phyloP scores from a whole-genome alignment of 2,797 vertebrate species.

The Micrastur ruficollis region DNA sequence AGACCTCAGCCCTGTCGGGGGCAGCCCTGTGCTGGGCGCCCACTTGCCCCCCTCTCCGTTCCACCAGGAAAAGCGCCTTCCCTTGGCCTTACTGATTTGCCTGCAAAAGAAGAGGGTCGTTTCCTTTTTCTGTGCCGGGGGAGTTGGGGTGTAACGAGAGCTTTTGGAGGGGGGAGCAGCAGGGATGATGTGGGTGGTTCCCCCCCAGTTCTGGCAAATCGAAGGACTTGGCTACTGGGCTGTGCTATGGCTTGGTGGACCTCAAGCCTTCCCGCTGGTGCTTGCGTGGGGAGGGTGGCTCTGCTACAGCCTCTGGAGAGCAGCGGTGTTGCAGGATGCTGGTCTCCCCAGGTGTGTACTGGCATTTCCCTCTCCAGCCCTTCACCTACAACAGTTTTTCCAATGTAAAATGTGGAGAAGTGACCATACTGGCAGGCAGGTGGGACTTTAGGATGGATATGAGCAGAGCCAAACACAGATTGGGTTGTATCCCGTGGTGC shows the following conservation, averaged over 20 bases:
- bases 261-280: not conserved
- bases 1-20: not conserved
- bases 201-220: accelerated
- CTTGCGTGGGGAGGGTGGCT: not conserved
- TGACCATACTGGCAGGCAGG: accelerated
- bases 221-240: not conserved
- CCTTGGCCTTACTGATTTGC: not conserved
- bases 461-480: accelerated
- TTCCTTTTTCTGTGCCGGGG: accelerated
- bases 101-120: accelerated
- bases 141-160: accelerated
- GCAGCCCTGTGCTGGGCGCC: not conserved
- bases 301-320: accelerated
- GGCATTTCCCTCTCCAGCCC: not conserved
- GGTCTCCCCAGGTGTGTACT: accelerated
- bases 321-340: accelerated
- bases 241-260: not conserved
- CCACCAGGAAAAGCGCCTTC: not conserved
- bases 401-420: accelerated
- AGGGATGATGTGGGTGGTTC: not conserved
- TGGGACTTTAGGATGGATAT: accelerated
- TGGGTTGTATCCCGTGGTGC: not conserved
- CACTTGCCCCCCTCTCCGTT: accelerated
- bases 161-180: not conserved
- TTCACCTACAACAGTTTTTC: not conserved